Evolutionary conservation across 2,113 vertebrate genomes (phyloP).

Genomic region (Anhinga rufa): DNA sequence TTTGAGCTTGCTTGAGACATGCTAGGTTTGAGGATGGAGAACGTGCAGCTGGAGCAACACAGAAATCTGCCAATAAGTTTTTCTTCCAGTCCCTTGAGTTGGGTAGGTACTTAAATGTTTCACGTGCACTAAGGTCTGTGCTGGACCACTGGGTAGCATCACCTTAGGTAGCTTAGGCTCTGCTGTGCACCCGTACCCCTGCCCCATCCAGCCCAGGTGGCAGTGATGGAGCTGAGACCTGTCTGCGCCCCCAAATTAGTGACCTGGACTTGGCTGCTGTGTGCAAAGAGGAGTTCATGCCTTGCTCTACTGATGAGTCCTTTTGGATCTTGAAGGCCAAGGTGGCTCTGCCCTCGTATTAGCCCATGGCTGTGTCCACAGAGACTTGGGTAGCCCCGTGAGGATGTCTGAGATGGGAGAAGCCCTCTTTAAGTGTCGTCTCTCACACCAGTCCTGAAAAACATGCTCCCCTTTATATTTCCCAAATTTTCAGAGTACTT

Average conservation of each 20-base stretch:
- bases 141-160: background rate
- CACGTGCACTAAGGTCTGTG: too few species aligned
- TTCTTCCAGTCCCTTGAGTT: background rate
- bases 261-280: background rate
- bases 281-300: background rate
- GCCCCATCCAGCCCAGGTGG: background rate
- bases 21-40: background rate
- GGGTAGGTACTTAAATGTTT: background rate
- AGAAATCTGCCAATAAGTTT: background rate
- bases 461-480: background rate
- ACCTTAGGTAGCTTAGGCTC: background rate
- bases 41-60: background rate
- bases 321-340: background rate
- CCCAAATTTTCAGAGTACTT: background rate
- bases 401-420: background rate
- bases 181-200: background rate
- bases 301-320: background rate
- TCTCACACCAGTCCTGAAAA: background rate
- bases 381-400: accelerated
- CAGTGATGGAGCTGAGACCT: background rate
- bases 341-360: background rate
- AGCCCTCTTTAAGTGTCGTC: background rate
- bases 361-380: background rate
- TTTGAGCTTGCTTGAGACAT: background rate
- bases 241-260: background rate